Evolutionary conservation across 2,797 vertebrate genomes (phyloP).

Genomic region (Myotis planiceps): DNA sequence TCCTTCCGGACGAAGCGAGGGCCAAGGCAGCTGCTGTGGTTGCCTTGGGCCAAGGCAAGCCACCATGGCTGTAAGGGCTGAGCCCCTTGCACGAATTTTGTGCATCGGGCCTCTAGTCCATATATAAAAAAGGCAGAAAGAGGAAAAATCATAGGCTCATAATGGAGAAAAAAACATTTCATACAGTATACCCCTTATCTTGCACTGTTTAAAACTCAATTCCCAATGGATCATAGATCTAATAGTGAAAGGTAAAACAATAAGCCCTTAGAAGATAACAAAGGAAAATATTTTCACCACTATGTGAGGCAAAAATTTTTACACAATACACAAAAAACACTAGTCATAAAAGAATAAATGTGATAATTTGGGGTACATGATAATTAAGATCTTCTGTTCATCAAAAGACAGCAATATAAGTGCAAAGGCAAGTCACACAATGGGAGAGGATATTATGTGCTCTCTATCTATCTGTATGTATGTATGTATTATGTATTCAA

Average conservation of each 20-base stretch:
- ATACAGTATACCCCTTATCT: not conserved
- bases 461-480: not conserved
- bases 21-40: too few relatives aligned
- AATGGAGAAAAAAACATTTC: not conserved
- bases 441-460: not conserved
- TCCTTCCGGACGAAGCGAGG: too few relatives aligned
- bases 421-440: not conserved
- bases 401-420: not conserved
- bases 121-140: not conserved
- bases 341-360: not conserved
- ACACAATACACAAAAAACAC: not conserved
- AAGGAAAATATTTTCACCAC: not conserved
- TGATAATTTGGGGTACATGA: not conserved
- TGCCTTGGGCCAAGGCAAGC: too few relatives aligned
- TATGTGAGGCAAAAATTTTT: conserved; percentile 19
- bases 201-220: too few relatives aligned
- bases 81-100: too few relatives aligned
- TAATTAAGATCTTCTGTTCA: conserved; percentile 1
- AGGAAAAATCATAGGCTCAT: not conserved
- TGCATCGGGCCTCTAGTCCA: not conserved
- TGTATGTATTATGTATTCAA: not conserved
- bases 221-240: not conserved
- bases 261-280: not conserved
- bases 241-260: not conserved
- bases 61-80: too few relatives aligned